These are phyloP conservation scores for Drosophila tropicalis DNA, from an alignment of 1,140 invertebrate species.

Conservation along the genomic window DNA sequence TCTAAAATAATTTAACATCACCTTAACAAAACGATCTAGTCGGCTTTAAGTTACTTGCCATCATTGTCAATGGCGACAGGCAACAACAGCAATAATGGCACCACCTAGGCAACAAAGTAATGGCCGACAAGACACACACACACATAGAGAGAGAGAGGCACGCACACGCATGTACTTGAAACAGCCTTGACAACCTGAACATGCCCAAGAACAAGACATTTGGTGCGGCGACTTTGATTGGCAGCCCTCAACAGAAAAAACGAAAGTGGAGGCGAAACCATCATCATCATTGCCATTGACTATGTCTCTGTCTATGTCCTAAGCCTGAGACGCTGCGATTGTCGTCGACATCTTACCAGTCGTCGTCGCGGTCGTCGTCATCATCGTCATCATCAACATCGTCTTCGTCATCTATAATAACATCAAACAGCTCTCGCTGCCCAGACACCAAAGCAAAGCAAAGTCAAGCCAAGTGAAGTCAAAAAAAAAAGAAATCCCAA, in stretches of 20 bases:
- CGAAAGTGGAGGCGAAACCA: constrained; percentile 21
- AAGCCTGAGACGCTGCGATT: background rate
- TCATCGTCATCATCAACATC: constrained; percentile 44
- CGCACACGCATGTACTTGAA: constrained; percentile 56
- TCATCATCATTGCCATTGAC: constrained; percentile 46
- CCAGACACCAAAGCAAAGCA: constrained; percentile 52
- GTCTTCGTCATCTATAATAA: constrained; percentile 78
- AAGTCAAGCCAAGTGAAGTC: constrained; percentile 18
- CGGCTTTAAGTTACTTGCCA: constrained; percentile 60
- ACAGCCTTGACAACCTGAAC: constrained; percentile 71
- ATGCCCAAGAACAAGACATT: constrained; percentile 74
- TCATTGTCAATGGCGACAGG: constrained; percentile 69
- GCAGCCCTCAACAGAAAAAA: constrained; percentile 45
- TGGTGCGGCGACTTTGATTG: constrained; percentile 72
- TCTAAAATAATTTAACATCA: constrained; percentile 13
- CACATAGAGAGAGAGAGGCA: constrained; percentile 19
- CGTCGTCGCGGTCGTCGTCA: constrained; percentile 46
- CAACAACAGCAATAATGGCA: constrained; percentile 42
- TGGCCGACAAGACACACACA: constrained; percentile 51
- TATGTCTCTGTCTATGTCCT: constrained; percentile 10
- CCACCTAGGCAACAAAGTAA: constrained; percentile 76
- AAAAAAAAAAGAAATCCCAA: constrained; percentile 13
- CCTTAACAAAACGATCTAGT: constrained; percentile 13
- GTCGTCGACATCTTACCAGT: constrained; percentile 30
- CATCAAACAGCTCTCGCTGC: constrained; percentile 71